Evolutionary conservation across 2,113 vertebrate genomes (phyloP).

Genomic region (Malurus melanocephalus): DNA sequence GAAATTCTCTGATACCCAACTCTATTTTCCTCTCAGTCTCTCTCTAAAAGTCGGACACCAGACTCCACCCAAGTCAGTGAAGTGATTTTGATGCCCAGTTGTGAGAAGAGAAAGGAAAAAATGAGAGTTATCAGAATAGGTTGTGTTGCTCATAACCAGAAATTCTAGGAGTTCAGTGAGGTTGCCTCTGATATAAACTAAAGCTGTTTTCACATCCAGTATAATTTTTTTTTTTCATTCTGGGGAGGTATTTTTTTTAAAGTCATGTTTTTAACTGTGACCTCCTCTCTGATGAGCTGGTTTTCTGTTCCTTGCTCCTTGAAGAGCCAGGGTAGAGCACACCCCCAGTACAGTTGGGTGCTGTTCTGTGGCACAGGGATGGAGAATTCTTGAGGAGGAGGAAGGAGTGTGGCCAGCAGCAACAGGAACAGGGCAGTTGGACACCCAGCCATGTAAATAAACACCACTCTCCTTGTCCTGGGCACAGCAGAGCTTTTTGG

Average conservation of each 20-base stretch:
- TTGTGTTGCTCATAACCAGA: not conserved
- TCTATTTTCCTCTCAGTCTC: not conserved
- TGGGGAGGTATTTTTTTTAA: not conserved
- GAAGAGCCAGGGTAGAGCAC: not conserved
- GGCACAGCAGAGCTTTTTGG: not conserved
- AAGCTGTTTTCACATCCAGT: not conserved
- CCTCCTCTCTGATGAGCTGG: not conserved
- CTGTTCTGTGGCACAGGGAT: not conserved
- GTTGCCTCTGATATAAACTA: not conserved
- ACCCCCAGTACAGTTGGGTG: not conserved
- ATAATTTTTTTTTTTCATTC: not conserved
- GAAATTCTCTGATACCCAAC: not conserved
- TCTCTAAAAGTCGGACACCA: not conserved
- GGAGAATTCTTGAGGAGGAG: not conserved
- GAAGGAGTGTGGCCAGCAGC: not conserved
- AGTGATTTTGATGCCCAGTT: not conserved
- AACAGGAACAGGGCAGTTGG: not conserved
- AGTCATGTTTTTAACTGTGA: not conserved
- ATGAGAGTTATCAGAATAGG: not conserved
- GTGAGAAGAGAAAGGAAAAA: not conserved
- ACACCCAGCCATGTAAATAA: slow-evolving; percentile 49
- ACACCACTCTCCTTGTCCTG: slow-evolving; percentile 20
- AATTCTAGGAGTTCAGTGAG: not conserved
- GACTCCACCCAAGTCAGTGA: not conserved
- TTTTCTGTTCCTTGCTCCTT: not conserved